Percentiles rank a stretch among this genome's conserved stretches.
phyloP scores from a whole-genome alignment of 2,113 vertebrate genomes.

The Vireo altiloquus region DNA sequence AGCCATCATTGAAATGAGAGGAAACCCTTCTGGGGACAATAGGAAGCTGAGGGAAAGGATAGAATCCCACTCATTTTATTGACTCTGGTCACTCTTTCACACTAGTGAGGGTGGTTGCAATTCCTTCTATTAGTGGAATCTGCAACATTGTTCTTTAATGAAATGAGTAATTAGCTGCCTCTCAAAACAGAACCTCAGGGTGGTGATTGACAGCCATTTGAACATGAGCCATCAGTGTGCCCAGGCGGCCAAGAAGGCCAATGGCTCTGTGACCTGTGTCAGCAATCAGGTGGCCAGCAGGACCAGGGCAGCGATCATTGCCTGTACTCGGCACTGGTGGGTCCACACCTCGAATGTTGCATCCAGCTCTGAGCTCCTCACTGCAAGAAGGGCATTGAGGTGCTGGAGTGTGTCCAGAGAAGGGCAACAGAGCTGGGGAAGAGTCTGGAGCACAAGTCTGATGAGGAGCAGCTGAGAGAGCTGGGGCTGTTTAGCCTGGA shows the following conservation, averaged over 20 bases:
- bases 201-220: rapidly evolving
- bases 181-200: neutral
- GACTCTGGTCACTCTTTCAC: neutral
- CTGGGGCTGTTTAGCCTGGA: neutral
- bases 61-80: neutral
- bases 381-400: neutral
- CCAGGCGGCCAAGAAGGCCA: neutral
- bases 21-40: constrained; percentile 62
- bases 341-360: rapidly evolving
- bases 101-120: neutral
- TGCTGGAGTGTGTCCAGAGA: rapidly evolving
- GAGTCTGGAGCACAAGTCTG: neutral
- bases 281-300: neutral
- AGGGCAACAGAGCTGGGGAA: rapidly evolving
- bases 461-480: neutral
- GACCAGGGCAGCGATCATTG: neutral
- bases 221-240: neutral
- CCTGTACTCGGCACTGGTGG: rapidly evolving
- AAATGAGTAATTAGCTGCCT: neutral
- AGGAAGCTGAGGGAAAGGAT: neutral
- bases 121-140: neutral
- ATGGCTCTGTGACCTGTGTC: neutral
- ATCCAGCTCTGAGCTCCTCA: neutral
- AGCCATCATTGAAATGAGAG: constrained; percentile 60
- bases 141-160: neutral